Evolutionary conservation across 2,888 invertebrate species (phyloP), one percentile per base, ranked within the genome.

Genomic region (Meganola albula): DNA sequence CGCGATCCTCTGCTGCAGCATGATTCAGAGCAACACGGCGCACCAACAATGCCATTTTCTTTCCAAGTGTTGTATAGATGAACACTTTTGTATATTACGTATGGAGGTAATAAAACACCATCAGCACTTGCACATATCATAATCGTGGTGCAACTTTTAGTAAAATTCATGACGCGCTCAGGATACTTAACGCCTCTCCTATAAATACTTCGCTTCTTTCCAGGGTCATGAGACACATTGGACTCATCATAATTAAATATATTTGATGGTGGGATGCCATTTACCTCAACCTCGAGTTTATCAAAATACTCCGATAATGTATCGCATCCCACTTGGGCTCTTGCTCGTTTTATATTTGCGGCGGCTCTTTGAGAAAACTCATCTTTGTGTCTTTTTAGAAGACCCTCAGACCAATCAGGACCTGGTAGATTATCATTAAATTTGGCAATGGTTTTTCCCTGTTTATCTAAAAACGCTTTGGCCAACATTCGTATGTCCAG

Each of bases 61-160:
- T 6, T 16, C 16, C 16, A 16, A 5, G 16, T 16, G 6, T 16
- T 6, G 6, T 16, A 16, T 6, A 16, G 16, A 16, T 16, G 16
- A 4, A 16, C 4, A 6, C 4, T 11, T 48, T 76, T 80, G 42
- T 76, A 75, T 0, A 73, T 64, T 3, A 74, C 63, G 44, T 74
- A 77, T 10, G 56, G 52, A 4, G 74, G 71, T 9, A 75, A 35
- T 2, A 67, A 9, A 16, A 43, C 33, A 4, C 74, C 75, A 28
- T 37, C 48, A 8, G 73, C 71, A 29, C 58, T 56, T 2, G 52
- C 67, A 26, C 63, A 53, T 31, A 74, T 53, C 74, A 77, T 79
- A 2, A 70, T 10, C 7, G 63, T 63, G 52, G 49, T 1, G 58
- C 34, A 10, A 49, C 34, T 37, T 76, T 77, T 2, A 57, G 12